These are phyloP conservation scores for Rhinoderma darwinii DNA, from an alignment of 2,113 vertebrate genomes.

Conservation along the genomic window DNA sequence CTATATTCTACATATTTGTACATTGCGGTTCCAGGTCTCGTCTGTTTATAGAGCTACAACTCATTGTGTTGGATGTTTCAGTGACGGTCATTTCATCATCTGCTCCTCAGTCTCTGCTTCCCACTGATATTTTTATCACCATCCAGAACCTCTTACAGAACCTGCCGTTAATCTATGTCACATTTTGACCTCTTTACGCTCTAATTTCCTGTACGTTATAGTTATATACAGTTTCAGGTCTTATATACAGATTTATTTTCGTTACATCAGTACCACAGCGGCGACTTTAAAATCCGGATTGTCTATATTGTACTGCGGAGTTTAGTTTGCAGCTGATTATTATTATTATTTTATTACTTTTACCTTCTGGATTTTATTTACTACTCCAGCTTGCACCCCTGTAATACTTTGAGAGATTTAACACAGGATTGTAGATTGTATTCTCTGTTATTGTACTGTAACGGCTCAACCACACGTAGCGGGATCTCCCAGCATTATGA, in stretches of 20 bases:
- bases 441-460: too few relatives aligned
- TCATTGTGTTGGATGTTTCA: not conserved
- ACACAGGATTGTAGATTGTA: too few relatives aligned
- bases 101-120: not conserved
- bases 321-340: not conserved
- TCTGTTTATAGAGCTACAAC: not conserved
- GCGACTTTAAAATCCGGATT: too few relatives aligned
- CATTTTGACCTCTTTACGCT: constrained; percentile 14
- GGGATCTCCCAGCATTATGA: too few relatives aligned
- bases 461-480: too few relatives aligned
- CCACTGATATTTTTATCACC: not conserved
- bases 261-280: not conserved
- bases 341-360: not conserved
- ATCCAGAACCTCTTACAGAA: not conserved
- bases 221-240: not conserved
- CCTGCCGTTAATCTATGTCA: not conserved
- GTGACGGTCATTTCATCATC: not conserved
- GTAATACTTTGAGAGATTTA: too few relatives aligned
- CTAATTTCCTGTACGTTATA: not conserved
- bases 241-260: not conserved
- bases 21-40: not conserved
- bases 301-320: not conserved
- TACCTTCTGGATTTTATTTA: not conserved
- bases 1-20: not conserved
- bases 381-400: not conserved